These are phyloP conservation scores for Leptobrachium leishanense DNA, from an alignment of 2,113 vertebrate genomes.

Conservation along the genomic window DNA sequence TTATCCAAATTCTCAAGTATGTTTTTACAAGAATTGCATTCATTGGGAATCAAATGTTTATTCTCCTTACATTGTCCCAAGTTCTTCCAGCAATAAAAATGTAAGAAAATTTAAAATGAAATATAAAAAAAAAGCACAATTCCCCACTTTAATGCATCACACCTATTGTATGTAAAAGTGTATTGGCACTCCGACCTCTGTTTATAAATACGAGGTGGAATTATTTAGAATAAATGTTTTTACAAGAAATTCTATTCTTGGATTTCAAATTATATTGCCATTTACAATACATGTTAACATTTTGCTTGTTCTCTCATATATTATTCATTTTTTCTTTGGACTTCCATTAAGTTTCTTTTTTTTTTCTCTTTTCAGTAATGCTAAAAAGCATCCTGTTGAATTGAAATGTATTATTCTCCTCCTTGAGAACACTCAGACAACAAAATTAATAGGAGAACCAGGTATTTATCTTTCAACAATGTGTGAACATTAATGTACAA, in stretches of 20 bases:
- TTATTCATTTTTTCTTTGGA: conserved; percentile 36
- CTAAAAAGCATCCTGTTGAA: conserved; percentile 36
- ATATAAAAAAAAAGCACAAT: too few species aligned
- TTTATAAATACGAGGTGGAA: too few species aligned
- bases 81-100: too few species aligned
- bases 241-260: conserved; percentile 20
- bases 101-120: too few species aligned
- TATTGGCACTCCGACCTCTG: too few species aligned
- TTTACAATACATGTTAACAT: conserved; percentile 34
- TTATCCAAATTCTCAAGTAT: too few species aligned
- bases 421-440: conserved; percentile 41
- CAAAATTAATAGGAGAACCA: conserved; percentile 58
- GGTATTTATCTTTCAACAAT: conserved; percentile 52
- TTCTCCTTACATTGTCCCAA: too few species aligned
- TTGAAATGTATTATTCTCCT: conserved; percentile 34
- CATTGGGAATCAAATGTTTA: too few species aligned
- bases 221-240: too few species aligned
- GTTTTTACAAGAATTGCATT: too few species aligned
- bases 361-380: conserved; percentile 9
- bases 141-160: too few species aligned
- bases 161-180: too few species aligned
- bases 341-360: conserved; percentile 30
- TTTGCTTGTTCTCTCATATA: conserved; percentile 35
- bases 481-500: conserved; percentile 52
- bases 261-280: conserved; percentile 37